These are phyloP conservation scores for Tiaroga cobitis DNA, from an alignment of 2,797 vertebrate genomes.

Conservation along the genomic window DNA sequence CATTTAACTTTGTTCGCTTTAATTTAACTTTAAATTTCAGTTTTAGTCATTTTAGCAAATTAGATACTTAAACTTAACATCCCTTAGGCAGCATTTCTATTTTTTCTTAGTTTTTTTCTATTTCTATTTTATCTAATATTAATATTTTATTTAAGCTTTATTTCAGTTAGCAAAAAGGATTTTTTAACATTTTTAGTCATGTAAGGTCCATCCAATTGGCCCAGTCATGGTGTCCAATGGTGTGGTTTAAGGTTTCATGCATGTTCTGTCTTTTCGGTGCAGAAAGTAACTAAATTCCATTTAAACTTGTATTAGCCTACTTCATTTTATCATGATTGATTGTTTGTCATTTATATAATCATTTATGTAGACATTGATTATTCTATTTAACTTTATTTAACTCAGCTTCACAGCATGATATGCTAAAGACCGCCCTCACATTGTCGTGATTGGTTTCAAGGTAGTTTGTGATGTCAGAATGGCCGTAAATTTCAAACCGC, in stretches of 20 bases:
- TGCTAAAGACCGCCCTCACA: too few species aligned
- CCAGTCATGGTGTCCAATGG: too few species aligned
- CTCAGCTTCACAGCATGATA: too few species aligned
- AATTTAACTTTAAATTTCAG: neutral
- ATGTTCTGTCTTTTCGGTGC: neutral
- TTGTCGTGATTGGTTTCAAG: too few species aligned
- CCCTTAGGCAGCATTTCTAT: too few species aligned
- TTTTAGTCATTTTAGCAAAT: neutral
- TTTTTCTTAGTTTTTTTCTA: too few species aligned
- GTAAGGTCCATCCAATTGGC: too few species aligned
- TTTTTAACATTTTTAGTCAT: neutral
- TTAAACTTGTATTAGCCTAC: neutral
- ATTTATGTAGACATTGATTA: neutral
- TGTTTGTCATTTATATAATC: neutral
- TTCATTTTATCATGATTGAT: neutral
- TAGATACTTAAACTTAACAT: too few species aligned
- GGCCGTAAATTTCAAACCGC: too few species aligned
- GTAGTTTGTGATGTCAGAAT: too few species aligned
- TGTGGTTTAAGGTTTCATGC: too few species aligned
- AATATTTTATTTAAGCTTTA: neutral
- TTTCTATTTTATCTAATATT: neutral
- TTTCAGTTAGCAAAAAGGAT: neutral
- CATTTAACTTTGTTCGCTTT: neutral
- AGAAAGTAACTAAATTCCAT: neutral
- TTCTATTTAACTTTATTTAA: too few species aligned